phyloP scores from a whole-genome alignment of 2,113 vertebrate genomes.

The Paraplagusia blochii region DNA sequence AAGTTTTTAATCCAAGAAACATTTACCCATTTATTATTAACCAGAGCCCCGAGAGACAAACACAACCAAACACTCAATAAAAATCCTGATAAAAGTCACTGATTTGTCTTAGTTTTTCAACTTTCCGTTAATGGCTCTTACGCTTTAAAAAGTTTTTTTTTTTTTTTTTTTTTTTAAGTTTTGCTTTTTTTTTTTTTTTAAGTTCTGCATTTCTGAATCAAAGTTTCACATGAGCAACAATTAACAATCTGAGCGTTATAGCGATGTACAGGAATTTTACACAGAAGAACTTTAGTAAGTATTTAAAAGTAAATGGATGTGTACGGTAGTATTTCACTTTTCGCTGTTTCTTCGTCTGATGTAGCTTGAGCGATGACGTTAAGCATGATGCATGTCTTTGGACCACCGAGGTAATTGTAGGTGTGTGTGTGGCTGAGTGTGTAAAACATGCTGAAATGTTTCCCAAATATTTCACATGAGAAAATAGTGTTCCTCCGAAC shows the following conservation, averaged over 20 bases:
- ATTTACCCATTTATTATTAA: constrained; percentile 56
- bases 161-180: constrained; percentile 15
- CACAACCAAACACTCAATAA: constrained; percentile 60
- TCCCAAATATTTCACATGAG: constrained; percentile 63
- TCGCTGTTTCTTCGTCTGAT: constrained; percentile 58
- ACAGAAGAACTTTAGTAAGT: constrained; percentile 53
- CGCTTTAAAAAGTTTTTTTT: constrained; percentile 30
- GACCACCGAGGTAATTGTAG: constrained; percentile 76
- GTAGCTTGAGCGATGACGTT: constrained; percentile 66
- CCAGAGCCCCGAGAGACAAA: constrained; percentile 56
- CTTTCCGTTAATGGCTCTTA: constrained; percentile 64
- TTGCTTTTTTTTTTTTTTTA: constrained; percentile 28
- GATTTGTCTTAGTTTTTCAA: constrained; percentile 64
- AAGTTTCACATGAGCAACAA: constrained; percentile 67
- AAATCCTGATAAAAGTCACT: constrained; percentile 66
- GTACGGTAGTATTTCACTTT: constrained; percentile 48
- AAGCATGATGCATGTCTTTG: constrained; percentile 74
- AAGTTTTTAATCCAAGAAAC: constrained; percentile 45
- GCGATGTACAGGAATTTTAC: constrained; percentile 64
- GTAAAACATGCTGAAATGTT: constrained; percentile 71
- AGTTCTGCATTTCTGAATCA: constrained; percentile 54
- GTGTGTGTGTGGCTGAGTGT: constrained; percentile 50
- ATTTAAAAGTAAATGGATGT: constrained; percentile 56
- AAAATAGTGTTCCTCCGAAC: constrained; percentile 61
- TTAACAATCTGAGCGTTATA: constrained; percentile 57